phyloP scores from a whole-genome alignment of 2,113 vertebrate genomes.

The Zeus faber region DNA sequence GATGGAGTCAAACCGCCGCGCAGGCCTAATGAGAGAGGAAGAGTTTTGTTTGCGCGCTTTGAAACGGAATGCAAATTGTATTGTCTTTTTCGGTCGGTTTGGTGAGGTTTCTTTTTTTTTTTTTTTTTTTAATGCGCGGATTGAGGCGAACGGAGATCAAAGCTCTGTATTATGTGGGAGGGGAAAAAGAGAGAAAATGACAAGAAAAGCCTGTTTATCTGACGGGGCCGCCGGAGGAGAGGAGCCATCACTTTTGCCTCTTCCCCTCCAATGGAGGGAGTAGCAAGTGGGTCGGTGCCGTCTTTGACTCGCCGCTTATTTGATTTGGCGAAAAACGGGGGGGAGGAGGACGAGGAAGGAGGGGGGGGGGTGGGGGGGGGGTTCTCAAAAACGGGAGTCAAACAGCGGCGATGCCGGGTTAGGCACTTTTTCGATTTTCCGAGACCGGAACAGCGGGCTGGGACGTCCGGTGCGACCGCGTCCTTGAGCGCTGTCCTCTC shows the following conservation, averaged over 20 bases:
- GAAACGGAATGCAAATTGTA: neutral
- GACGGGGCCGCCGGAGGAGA: slow-evolving; percentile 2
- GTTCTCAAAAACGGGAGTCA: too few relatives aligned
- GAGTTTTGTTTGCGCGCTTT: neutral
- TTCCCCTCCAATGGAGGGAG: neutral
- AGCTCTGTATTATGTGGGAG: neutral
- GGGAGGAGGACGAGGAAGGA: too few relatives aligned
- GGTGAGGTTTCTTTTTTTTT: too few relatives aligned
- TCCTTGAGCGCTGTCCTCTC: too few relatives aligned
- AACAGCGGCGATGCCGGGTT: too few relatives aligned
- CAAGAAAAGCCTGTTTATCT: neutral
- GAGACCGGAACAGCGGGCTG: too few relatives aligned
- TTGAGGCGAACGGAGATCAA: neutral
- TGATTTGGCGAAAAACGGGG: neutral
- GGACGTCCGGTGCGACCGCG: too few relatives aligned
- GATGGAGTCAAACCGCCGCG: too few relatives aligned
- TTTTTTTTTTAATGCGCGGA: too few relatives aligned
- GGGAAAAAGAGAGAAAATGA: neutral
- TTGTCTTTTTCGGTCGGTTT: neutral
- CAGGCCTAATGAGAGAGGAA: too few relatives aligned
- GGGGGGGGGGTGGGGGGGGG: too few relatives aligned
- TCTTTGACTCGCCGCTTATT: slow-evolving; percentile 3
- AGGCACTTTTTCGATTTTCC: too few relatives aligned
- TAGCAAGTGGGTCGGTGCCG: slow-evolving; percentile 14
- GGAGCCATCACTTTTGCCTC: neutral